Percentiles rank a stretch among this genome's conserved stretches.
These are phyloP conservation scores for Pelochelys cantorii DNA, from an alignment of 2,797 vertebrate species.

Conservation along the genomic window DNA sequence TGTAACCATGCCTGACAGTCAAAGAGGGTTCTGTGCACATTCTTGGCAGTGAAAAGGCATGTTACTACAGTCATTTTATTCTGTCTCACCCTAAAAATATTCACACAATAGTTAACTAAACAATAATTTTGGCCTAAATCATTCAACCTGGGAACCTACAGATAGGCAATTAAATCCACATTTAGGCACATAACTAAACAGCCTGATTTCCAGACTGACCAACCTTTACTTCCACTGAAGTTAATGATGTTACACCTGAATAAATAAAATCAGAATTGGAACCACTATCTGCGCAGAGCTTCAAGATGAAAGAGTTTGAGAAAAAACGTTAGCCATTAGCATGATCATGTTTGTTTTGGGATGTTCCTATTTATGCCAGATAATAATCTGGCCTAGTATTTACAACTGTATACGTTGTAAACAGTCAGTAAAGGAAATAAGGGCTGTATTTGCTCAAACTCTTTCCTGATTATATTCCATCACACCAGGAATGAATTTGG, in stretches of 20 bases:
- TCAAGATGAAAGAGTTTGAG: neutral
- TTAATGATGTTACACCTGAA: neutral
- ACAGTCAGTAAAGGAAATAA: slow-evolving; percentile 12
- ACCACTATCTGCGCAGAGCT: neutral
- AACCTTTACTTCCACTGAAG: neutral
- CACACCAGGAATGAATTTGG: slow-evolving; percentile 9
- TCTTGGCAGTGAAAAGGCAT: neutral
- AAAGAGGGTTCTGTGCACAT: neutral
- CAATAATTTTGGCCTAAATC: neutral
- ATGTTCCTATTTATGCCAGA: neutral
- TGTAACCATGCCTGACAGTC: neutral
- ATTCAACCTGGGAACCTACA: neutral
- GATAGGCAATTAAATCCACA: neutral
- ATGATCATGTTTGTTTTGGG: neutral
- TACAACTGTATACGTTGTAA: slow-evolving; percentile 5
- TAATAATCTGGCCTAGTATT: neutral
- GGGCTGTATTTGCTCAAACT: slow-evolving; percentile 4
- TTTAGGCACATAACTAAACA: neutral
- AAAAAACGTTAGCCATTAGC: neutral
- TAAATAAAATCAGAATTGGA: accelerated
- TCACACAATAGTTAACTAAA: neutral
- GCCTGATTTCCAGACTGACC: neutral
- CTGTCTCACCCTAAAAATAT: neutral
- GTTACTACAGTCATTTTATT: neutral
- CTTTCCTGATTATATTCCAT: slow-evolving; percentile 2